Base-by-base conservation (phyloP, 2,888 invertebrate genomes). In the Plusia festucae region DNA sequence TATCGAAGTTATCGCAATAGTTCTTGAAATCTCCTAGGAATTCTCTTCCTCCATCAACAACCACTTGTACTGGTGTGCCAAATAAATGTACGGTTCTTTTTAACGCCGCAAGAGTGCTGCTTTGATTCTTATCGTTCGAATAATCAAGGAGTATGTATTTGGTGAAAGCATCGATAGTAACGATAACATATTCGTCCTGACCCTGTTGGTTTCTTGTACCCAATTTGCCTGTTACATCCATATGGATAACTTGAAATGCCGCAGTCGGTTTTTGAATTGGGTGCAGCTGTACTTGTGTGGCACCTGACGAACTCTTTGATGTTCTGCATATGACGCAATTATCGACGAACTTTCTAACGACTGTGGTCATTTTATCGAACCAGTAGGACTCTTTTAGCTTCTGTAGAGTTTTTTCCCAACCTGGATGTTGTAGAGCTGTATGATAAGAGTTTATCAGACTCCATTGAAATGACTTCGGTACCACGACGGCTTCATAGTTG, bases 381-480 rank as follows among this genome's bases (percentile, higher is more conserved):
- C 61, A 65, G 13, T 69, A 59, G 0, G 49, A 32, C 32, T 69
- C 68, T 30, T 46, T 55, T 0, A 66, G 0, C 15, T 66, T 66
- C 20, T 57, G 61, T 5, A 67, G 18, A 0, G 82, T 82, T 30
- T 81, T 83, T 16, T 82, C 81, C 76, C 78, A 81, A 0, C 81
- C 81, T 0, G 76, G 32, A n/a, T 67, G 62, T 46, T 78, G 61
- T 0, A 83, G 58, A 0, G 73, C 51, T 0, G 57, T 63, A 16
- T 82, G 79, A 18, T 46, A 79, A 0, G 72, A 52, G 54, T 81
- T 81, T 2, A 80, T 81, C 0, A 81, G 7, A 27, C 77, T 76
- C 81, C 81, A 83, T 24, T 79, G 81, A 44, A 79, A 82, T 9
- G 79, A 66, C 20, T 52, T 70, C 0, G 79, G 78, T 6, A 75